These are phyloP conservation scores for Oxygymnocypris stewartii DNA, from an alignment of 2,113 vertebrate genomes.

Conservation along the genomic window DNA sequence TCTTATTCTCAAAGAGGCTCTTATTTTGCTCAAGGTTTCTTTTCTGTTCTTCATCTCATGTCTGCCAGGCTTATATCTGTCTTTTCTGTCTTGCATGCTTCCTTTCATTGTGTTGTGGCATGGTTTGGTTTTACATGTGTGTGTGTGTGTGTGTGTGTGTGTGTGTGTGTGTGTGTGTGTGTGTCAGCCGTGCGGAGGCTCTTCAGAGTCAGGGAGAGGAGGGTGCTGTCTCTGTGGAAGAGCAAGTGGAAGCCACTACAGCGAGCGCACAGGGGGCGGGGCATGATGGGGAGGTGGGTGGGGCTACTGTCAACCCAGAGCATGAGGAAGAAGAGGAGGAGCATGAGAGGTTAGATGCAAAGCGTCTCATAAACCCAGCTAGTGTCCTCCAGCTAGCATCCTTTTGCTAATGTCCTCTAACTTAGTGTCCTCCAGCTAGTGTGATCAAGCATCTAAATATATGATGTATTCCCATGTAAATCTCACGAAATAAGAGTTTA, in stretches of 20 bases:
- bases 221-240: constrained; percentile 55
- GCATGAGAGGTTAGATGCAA: constrained; percentile 55
- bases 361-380: neutral
- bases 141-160: too few relatives aligned
- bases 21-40: constrained; percentile 46
- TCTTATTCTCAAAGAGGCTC: neutral
- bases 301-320: constrained; percentile 59
- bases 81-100: constrained; percentile 48
- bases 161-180: constrained; percentile 36
- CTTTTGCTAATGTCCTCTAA: neutral
- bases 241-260: constrained; percentile 51
- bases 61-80: constrained; percentile 16
- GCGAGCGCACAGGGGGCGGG: constrained; percentile 60
- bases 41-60: constrained; percentile 36
- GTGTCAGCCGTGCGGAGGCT: constrained; percentile 72
- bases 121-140: constrained; percentile 30
- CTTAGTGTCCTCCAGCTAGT: neutral
- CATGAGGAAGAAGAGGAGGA: constrained; percentile 67
- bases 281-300: constrained; percentile 57
- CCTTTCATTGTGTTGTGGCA: neutral
- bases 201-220: constrained; percentile 68
- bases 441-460: neutral
- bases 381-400: too few relatives aligned
- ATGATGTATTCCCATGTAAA: neutral
- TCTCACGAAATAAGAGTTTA: too few relatives aligned